Evolutionary conservation across 1,140 invertebrate species (phyloP), one percentile per base, ranked within the genome.

Genomic region (Spodoptera frugiperda): DNA sequence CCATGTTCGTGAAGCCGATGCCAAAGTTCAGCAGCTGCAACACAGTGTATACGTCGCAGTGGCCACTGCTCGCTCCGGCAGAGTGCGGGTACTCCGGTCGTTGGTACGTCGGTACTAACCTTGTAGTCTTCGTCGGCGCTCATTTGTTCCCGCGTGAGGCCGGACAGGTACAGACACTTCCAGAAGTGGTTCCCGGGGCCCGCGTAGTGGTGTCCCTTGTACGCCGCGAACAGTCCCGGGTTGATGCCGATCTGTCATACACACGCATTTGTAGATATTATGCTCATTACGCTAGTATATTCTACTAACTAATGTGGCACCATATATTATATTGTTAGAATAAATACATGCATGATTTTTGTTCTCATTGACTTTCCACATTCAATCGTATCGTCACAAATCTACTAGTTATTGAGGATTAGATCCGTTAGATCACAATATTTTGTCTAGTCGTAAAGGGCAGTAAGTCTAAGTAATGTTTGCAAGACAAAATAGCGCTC

Each of bases 151-250:
- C 98, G 96, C 14, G 98, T 99, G 39, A 99, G 95, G 11, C 98
- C 98, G 67, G 98, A 98, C 65, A 99, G 94, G 94, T 98, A 99
- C 73, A 99, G 94, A 94, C 98, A 99, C 95, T 99, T 99, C 99
- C 99, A 99, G 94, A 99, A 99, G 95, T 99, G 99, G 95, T 99
- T 99, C 44, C 98, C 98, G 71, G 98, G 98, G 65, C 99, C 99
- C 57, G 98, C 98, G 95, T 99, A 99, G 93, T 99, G 98, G 94
- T 99, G 98, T 9, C 98, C 98, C 94, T 99, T 99, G 94, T 98
- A 99, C 67, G 98, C 99, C 72, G 98, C 98, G 95, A 99, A 99
- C 81, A 99, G 94, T 3, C 98, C 98, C 51, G 99, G 99, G 95
- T 99, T 99, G 82, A 99, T 99, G 79, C 99, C 99, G 94, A 99